Evolutionary conservation across 2,113 vertebrate species (phyloP).

Genomic region (Burhinus bistriatus): DNA sequence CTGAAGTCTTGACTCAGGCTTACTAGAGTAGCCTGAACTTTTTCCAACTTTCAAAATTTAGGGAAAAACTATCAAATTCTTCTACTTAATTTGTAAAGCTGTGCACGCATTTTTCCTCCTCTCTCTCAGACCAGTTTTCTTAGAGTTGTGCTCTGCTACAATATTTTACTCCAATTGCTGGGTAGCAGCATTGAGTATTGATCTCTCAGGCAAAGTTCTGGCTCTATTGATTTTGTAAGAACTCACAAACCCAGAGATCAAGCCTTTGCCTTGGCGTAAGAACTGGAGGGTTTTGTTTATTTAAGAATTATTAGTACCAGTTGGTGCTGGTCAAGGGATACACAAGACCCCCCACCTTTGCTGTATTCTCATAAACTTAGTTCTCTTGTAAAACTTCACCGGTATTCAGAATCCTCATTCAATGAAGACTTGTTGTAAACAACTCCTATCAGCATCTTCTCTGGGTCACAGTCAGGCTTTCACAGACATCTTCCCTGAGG

Average conservation of each 20-base stretch:
- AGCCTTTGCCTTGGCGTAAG: neutral
- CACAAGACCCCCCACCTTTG: neutral
- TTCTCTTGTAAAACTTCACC: neutral
- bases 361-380: neutral
- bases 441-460: neutral
- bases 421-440: neutral
- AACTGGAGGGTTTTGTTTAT: neutral
- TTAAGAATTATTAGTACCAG: neutral
- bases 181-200: neutral
- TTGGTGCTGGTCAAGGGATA: neutral
- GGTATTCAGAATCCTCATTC: neutral
- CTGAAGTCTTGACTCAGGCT: neutral
- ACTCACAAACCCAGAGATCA: neutral
- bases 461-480: neutral
- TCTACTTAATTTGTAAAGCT: no score
- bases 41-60: neutral
- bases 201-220: neutral
- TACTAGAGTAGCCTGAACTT: neutral
- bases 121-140: neutral
- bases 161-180: neutral
- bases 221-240: neutral
- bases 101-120: neutral
- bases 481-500: neutral
- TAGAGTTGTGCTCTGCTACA: neutral
- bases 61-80: no score